Evolutionary conservation across 2,797 vertebrate genomes (phyloP), one percentile per base, ranked within the genome.

Genomic region (Ctenopoma kingsleyae): DNA sequence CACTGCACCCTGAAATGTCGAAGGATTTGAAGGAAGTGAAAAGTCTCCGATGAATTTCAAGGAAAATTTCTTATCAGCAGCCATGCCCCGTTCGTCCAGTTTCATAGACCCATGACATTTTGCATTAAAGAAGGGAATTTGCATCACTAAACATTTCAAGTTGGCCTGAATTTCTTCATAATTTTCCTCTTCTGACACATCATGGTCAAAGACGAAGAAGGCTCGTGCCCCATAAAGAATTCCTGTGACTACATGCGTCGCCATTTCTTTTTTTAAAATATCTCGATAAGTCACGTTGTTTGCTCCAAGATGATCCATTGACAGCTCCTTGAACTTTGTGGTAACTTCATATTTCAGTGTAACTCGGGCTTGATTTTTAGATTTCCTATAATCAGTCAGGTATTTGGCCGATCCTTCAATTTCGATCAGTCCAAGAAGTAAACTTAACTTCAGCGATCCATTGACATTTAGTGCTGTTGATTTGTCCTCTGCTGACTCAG

Each of bases 1-100:
- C 2, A 91, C 46, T 1, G 87, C 87, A 15, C 85, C 85, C 30
- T 74, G 11, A 72, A 75, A 89, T 0, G 84, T 57, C 1, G 47
- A 32, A 0, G 89, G 84, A 13, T 1, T 40, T n/a, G 55, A 62
- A 1, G 60, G 0, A 12, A 86, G 69, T 0, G 0, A 30, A 60
- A 93, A 91, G 68, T 93, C 92, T 25, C 90, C 90, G n/a, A 46
- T 73, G 27, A 19, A 93, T 19, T 40, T 90, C 41, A 91, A 93
- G 10, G 82, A 89, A 19, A 93, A 86, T n/a, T 69, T 89, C 0
- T 88, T 27, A 3, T 48, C 68, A 1, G 0, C 78, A 4, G 89
- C 85, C 2, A 23, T 25, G 2, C 85, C 75, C 4, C n/a, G n/a
- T n/a, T n/a, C n/a, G n/a, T 62, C 71, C 65, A 89, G 74, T 22